Conservation (phyloP, 2,113 vertebrate species). For the Pterocles orientalis region DNA sequence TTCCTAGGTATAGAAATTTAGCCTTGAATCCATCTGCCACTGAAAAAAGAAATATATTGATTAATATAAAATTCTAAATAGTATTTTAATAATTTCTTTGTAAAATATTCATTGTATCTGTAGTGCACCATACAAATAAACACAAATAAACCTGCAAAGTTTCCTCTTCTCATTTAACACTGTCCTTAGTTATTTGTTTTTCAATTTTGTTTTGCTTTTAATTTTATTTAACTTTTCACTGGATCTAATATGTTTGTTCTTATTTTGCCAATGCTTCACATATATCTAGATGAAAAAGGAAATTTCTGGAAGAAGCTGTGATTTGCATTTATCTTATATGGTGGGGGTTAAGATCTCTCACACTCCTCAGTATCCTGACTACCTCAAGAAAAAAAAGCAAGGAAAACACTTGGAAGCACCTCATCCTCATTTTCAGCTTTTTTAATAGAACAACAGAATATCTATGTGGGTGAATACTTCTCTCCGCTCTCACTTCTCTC, state of each 20-base stretch:
- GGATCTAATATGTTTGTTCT: neutral
- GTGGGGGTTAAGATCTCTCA: neutral
- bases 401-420: neutral
- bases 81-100: neutral
- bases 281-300: neutral
- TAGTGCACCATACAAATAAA: neutral
- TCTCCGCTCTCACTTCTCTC: neutral
- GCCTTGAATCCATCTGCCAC: neutral
- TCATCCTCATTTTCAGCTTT: neutral
- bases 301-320: neutral
- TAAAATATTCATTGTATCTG: neutral
- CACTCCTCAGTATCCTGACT: neutral
- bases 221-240: neutral
- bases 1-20: neutral
- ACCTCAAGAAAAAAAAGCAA: neutral
- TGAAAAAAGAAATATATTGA: neutral
- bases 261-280: neutral
- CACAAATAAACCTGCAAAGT: accelerated
- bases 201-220: neutral
- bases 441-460: neutral
- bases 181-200: neutral
- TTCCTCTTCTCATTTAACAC: neutral
- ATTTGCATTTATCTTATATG: neutral
- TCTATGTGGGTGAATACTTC: neutral
- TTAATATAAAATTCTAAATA: neutral